Conservation (phyloP, 1,140 invertebrate species). For the honey bee (Apis mellifera) region DNA sequence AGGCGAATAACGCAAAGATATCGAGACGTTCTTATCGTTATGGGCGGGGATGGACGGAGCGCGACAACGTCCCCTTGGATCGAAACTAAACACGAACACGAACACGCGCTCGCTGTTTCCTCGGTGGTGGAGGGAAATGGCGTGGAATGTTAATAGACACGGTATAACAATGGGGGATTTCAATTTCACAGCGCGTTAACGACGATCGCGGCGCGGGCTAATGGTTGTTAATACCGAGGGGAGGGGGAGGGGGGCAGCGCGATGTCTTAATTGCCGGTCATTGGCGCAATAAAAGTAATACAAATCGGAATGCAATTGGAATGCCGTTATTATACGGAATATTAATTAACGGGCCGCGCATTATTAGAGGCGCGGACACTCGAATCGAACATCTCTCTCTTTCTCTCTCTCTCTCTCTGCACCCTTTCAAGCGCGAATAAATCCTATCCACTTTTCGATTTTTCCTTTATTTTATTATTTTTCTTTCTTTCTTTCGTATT, state of each 20-base stretch:
- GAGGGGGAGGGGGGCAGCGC: neutral
- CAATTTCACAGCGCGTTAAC: slow-evolving; percentile 50
- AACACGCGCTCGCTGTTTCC: neutral
- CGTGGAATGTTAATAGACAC: slow-evolving; percentile 34
- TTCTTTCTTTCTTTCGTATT: neutral
- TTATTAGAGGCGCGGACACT: slow-evolving; percentile 20
- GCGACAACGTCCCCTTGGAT: neutral
- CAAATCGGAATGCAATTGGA: slow-evolving; percentile 35
- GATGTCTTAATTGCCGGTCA: slow-evolving; percentile 45
- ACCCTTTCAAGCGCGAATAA: slow-evolving; percentile 3
- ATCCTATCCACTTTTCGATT: neutral
- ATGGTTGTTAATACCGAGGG: slow-evolving; percentile 39
- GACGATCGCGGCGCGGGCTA: slow-evolving; percentile 30
- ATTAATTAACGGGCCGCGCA: slow-evolving; percentile 26
- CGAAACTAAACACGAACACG: neutral
- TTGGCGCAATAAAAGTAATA: slow-evolving; percentile 41
- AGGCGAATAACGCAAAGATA: slow-evolving; percentile 38
- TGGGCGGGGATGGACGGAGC: neutral
- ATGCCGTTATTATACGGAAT: slow-evolving; percentile 42
- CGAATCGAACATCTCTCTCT: neutral
- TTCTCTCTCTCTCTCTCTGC: no score
- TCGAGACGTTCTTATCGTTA: slow-evolving; percentile 28
- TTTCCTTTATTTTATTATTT: neutral
- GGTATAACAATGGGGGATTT: slow-evolving; percentile 40
- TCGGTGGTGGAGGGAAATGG: no score